Conservation (phyloP, 2,797 vertebrate species). For the Tachyglossus aculeatus region DNA sequence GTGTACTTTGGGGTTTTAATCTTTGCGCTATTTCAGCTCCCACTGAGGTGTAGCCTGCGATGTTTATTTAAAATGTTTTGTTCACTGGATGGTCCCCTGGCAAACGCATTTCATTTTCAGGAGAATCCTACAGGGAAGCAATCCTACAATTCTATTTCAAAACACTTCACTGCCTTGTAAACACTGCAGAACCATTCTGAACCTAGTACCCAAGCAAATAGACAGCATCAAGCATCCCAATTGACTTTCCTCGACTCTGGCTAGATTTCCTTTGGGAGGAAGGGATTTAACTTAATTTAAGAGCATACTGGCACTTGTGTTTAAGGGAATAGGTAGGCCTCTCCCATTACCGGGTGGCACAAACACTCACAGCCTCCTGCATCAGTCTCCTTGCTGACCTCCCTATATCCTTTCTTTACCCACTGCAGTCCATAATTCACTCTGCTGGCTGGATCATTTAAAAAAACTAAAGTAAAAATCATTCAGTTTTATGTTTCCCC, state of each 20-base stretch:
- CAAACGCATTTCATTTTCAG: conserved; percentile 10
- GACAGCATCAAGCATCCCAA: not conserved
- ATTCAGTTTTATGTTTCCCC: not conserved
- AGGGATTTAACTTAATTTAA: not conserved
- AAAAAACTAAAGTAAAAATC: too few relatives aligned
- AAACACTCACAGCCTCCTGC: not conserved
- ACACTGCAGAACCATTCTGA: not conserved
- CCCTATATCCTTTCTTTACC: not conserved
- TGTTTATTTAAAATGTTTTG: conserved; percentile 14
- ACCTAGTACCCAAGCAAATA: not conserved
- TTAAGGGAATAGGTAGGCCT: not conserved
- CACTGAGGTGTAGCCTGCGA: not conserved
- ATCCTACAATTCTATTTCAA: not conserved
- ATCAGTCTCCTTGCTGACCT: not conserved
- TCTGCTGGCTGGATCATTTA: not conserved
- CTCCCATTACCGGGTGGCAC: not conserved
- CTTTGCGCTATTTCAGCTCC: not conserved
- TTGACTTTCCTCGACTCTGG: not conserved
- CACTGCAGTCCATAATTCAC: not conserved
- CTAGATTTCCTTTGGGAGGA: not conserved
- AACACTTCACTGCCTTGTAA: not conserved
- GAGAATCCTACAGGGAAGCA: not conserved
- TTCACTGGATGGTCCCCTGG: conserved; percentile 15
- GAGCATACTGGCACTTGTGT: not conserved
- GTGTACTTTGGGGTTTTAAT: conserved; percentile 3